Conservation (phyloP, 30 jellyfish, hydroid and myxozoan genomes). For the Nemopilema nomurai region DNA sequence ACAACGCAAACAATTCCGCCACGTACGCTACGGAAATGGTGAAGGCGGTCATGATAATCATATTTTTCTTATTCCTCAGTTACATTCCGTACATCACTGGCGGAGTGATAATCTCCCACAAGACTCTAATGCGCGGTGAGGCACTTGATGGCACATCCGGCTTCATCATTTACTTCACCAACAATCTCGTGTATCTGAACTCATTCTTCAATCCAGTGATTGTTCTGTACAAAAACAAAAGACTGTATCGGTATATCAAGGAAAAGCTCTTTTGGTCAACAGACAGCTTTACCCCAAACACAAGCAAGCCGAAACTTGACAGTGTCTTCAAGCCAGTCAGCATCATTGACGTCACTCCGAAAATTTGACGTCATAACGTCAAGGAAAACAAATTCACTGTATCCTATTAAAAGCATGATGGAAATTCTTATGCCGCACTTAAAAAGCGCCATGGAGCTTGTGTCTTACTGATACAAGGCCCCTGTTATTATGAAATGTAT, state of each 20-base stretch:
- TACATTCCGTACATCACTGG: conserved; percentile 54
- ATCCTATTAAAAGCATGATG: no score
- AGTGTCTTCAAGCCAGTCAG: conserved; percentile 17
- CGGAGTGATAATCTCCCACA: conserved; percentile 31
- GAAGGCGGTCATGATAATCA: conserved; percentile 55
- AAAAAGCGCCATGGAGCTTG: no score
- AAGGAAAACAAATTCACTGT: no score
- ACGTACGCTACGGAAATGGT: conserved; percentile 60
- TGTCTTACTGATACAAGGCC: no score
- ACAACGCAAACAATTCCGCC: conserved; percentile 8
- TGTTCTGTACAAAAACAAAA: conserved; percentile 51
- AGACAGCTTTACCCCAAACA: neutral
- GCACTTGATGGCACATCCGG: conserved; percentile 7
- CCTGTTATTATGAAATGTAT: no score
- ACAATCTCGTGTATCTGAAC: conserved; percentile 53
- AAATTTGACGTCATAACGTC: neutral
- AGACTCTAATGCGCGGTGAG: conserved; percentile 24
- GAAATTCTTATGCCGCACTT: no score
- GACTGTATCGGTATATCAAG: conserved; percentile 24
- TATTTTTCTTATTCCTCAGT: conserved; percentile 59
- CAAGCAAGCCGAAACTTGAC: conserved; percentile 6
- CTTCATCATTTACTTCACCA: conserved; percentile 24
- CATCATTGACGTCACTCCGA: conserved; percentile 21
- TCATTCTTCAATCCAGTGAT: conserved; percentile 64
- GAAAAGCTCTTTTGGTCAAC: conserved; percentile 22